These are phyloP conservation scores for Notospermus geniculatus DNA, from an alignment of 1,140 invertebrate species.

Conservation along the genomic window DNA sequence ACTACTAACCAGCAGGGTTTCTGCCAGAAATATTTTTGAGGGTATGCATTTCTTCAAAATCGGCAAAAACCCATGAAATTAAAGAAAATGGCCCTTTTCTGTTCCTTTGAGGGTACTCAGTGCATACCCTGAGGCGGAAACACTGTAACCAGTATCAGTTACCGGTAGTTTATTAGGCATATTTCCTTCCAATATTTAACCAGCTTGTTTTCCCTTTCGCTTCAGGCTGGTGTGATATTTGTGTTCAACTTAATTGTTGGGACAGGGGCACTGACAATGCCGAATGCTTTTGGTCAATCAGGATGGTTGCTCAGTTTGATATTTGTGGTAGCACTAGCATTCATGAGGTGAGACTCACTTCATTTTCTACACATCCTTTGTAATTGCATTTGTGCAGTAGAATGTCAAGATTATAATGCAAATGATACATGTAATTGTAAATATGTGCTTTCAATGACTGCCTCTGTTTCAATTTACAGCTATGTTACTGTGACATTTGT, in stretches of 20 bases:
- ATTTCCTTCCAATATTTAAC: background rate
- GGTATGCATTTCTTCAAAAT: too few relatives aligned
- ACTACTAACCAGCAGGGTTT: too few relatives aligned
- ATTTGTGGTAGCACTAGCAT: conserved; percentile 77
- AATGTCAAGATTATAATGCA: too few relatives aligned
- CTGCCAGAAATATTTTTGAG: too few relatives aligned
- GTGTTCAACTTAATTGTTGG: conserved; percentile 98
- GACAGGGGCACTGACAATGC: conserved; percentile 92
- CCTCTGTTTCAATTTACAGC: conserved; percentile 59
- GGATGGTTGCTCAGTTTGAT: conserved; percentile 86
- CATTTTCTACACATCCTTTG: too few relatives aligned
- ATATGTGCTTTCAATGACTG: background rate
- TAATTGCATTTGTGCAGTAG: too few relatives aligned
- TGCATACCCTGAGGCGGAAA: background rate
- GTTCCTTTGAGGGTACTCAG: too few relatives aligned
- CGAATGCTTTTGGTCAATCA: conserved; percentile 82
- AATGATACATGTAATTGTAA: too few relatives aligned
- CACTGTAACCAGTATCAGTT: too few relatives aligned
- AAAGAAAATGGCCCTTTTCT: too few relatives aligned
- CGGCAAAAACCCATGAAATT: too few relatives aligned
- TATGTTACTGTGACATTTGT: conserved; percentile 94
- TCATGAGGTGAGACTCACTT: conserved; percentile 82
- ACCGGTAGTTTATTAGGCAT: background rate
- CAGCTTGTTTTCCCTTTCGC: background rate
- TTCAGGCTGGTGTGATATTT: conserved; percentile 87